phyloP scores from a whole-genome alignment of 1,140 invertebrate species.

The Camponotus vicinus region DNA sequence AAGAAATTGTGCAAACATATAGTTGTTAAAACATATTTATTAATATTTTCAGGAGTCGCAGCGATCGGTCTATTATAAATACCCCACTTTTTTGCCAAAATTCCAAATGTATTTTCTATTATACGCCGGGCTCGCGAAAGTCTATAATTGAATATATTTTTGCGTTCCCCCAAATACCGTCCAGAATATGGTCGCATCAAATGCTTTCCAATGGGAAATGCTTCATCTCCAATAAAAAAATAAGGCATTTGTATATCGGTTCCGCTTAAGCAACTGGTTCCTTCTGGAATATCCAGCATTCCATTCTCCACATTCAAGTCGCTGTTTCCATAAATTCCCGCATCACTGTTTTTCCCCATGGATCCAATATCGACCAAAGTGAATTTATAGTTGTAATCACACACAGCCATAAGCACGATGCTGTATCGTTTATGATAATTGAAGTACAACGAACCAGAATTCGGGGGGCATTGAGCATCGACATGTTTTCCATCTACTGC shows the following conservation, averaged over 20 bases:
- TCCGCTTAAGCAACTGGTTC: constrained; percentile 5
- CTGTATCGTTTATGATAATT: constrained; percentile 41
- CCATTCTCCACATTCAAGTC: neutral
- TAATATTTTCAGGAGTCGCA: too few relatives aligned
- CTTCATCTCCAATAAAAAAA: too few relatives aligned
- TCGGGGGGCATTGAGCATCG: constrained; percentile 4
- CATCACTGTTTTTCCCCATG: constrained; percentile 7
- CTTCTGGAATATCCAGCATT: constrained; percentile 17
- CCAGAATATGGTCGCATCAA: too few relatives aligned
- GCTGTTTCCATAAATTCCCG: constrained; percentile 11
- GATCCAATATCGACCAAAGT: neutral
- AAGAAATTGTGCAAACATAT: too few relatives aligned
- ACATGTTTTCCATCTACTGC: constrained; percentile 11
- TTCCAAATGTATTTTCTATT: too few relatives aligned
- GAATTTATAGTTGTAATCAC: neutral
- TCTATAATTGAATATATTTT: too few relatives aligned
- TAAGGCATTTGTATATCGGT: constrained; percentile 14
- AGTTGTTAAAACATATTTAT: too few relatives aligned
- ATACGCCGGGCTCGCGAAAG: too few relatives aligned
- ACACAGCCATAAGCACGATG: constrained; percentile 1
- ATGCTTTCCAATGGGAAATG: too few relatives aligned
- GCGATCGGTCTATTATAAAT: too few relatives aligned
- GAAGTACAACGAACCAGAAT: constrained; percentile 1
- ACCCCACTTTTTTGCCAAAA: too few relatives aligned
- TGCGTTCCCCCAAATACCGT: too few relatives aligned